Percentiles rank a stretch among this genome's conserved stretches.
Conservation (phyloP, 2,113 vertebrate genomes). For the Aphelocoma coerulescens region DNA sequence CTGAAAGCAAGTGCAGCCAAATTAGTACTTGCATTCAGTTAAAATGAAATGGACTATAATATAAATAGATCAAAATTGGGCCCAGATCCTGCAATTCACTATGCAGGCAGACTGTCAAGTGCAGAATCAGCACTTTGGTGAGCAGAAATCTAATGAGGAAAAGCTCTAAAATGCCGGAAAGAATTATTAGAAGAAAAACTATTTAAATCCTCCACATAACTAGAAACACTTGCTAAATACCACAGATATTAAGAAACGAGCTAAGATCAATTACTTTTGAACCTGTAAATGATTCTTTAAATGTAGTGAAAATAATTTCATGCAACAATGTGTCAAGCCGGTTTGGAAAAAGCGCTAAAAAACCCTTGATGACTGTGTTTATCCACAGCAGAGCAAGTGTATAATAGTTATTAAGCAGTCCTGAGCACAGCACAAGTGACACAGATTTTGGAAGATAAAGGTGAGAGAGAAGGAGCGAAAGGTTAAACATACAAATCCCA, state of each 20-base stretch:
- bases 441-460: not conserved
- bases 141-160: slow-evolving; percentile 47
- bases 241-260: not conserved
- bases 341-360: not conserved
- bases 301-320: not conserved
- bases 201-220: not conserved
- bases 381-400: not conserved
- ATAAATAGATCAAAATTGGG: slow-evolving; percentile 64
- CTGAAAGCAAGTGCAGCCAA: slow-evolving; percentile 17
- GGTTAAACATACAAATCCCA: slow-evolving; percentile 1
- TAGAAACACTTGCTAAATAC: slow-evolving; percentile 8
- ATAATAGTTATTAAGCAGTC: not conserved
- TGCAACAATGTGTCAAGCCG: not conserved
- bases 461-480: not conserved
- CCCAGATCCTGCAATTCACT: slow-evolving; percentile 41
- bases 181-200: slow-evolving; percentile 13
- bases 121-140: slow-evolving; percentile 48
- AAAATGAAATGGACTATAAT: slow-evolving; percentile 45
- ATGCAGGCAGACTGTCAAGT: slow-evolving; percentile 46
- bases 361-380: not conserved
- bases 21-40: slow-evolving; percentile 38
- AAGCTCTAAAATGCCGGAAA: not conserved
- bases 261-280: not conserved
- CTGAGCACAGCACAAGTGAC: not conserved
- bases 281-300: not conserved